Evolutionary conservation across 2,797 vertebrate species (phyloP), one percentile per base, ranked within the genome.

Genomic region (Acipenser ruthenus): DNA sequence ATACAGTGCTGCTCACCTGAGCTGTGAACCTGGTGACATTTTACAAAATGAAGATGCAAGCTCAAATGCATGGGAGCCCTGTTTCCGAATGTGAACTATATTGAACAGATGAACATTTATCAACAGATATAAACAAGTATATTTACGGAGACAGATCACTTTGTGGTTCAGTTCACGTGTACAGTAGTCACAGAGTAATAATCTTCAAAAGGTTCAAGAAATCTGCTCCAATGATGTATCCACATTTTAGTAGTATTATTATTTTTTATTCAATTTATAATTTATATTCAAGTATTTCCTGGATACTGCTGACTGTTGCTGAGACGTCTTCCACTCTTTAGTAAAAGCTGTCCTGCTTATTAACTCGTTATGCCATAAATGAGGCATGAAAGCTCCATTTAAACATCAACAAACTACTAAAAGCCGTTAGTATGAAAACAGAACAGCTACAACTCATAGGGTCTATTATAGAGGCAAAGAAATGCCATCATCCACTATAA

Each of bases 21-120:
- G 71, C 68, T 74, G 67, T 76, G 78, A 79, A 82, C 70, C 80
- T 80, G 81, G 75, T 75, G 75, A 79, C 72, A 13, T 73, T 69
- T 68, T 77, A 74, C 77, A 80, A 59, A 59, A 70, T 71, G 77
- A 72, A 69, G 77, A 78, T 75, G 71, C 69, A 60, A 76, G 75
- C 76, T 81, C 78, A 67, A 69, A 81, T 37, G 13, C 63, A 11
- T 5, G 37, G 37, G 37, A 37, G 4, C 37, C 0, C 5, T 37
- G 37, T 37, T 37, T 37, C 37, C 37, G 37, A 37, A 37, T 37
- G 37, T 37, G 37, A 37, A 37, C 5, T 37, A 5, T 37, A 37
- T 37, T 37, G 37, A 5, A 37, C 37, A 5, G 4, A 37, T 37
- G 37, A 37, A 37, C 37, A 5, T 37, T 37, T 37, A 37, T 37